Conservation (phyloP, 2,888 invertebrate genomes). For the Lordiphosa andalusiaca region DNA sequence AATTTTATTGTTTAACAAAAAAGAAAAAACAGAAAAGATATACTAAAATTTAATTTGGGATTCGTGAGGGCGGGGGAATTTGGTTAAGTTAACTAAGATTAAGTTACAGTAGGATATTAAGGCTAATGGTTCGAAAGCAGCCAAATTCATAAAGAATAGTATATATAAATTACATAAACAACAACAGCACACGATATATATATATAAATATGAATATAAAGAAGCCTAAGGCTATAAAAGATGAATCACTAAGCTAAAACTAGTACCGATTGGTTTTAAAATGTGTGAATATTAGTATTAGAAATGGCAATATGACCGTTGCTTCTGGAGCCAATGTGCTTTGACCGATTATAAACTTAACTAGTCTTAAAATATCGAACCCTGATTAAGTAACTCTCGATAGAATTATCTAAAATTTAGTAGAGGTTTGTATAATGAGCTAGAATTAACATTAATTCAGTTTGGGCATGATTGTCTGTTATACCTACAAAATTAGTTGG, state of each 20-base stretch:
- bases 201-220: conserved; percentile 15
- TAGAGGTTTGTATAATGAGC: too few species aligned
- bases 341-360: not conserved
- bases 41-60: not conserved
- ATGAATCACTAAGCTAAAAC: conserved; percentile 5
- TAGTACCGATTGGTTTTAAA: not conserved
- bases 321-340: not conserved
- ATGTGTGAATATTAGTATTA: too few species aligned
- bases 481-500: too few species aligned
- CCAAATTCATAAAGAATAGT: conserved; percentile 29
- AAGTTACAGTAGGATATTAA: not conserved
- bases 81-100: conserved; percentile 9
- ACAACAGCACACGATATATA: conserved; percentile 38
- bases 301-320: too few species aligned
- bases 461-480: too few species aligned
- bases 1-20: conserved; percentile 34
- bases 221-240: conserved; percentile 6
- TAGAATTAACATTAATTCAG: too few species aligned
- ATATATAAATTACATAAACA: conserved; percentile 24
- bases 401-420: too few species aligned
- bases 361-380: too few species aligned
- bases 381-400: too few species aligned
- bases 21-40: conserved; percentile 7
- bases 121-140: conserved; percentile 37
- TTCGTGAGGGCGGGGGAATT: not conserved